Percentiles rank a stretch among this genome's conserved stretches.
phyloP scores from a whole-genome alignment of 2,113 vertebrate species.

The Heterochromis multidens region DNA sequence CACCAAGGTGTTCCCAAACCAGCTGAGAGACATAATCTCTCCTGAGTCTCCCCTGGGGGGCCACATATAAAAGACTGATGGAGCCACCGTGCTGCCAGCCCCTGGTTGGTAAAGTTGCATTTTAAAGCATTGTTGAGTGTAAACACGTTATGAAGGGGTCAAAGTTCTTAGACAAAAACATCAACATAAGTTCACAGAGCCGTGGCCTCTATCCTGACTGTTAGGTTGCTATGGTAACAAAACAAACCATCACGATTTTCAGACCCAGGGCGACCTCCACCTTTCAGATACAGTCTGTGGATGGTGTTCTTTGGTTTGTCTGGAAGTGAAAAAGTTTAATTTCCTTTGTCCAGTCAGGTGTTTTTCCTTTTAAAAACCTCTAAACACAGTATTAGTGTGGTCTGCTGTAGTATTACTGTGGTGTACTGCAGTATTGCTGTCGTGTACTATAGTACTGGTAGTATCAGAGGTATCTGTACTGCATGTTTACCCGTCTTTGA shows the following conservation, averaged over 20 bases:
- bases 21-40: no score
- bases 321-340: no score
- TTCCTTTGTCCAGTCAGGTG: not conserved
- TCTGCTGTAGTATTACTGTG: no score
- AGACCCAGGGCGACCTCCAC: not conserved
- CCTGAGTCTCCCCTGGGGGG: no score
- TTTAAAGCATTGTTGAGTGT: not conserved
- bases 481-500: slow-evolving; percentile 32
- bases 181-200: not conserved
- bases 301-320: no score
- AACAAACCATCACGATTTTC: no score
- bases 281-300: not conserved
- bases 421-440: not conserved
- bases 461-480: not conserved
- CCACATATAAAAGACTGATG: no score
- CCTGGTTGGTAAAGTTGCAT: not conserved
- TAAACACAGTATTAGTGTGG: no score
- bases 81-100: accelerated
- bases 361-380: not conserved
- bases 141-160: not conserved
- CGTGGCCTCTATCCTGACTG: not conserved
- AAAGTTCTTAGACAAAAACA: not conserved
- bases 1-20: not conserved
- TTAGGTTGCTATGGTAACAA: no score
- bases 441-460: not conserved